Conservation (phyloP, 35 echinoderm and acorn worm species). For the Apostichopus japonicus region DNA sequence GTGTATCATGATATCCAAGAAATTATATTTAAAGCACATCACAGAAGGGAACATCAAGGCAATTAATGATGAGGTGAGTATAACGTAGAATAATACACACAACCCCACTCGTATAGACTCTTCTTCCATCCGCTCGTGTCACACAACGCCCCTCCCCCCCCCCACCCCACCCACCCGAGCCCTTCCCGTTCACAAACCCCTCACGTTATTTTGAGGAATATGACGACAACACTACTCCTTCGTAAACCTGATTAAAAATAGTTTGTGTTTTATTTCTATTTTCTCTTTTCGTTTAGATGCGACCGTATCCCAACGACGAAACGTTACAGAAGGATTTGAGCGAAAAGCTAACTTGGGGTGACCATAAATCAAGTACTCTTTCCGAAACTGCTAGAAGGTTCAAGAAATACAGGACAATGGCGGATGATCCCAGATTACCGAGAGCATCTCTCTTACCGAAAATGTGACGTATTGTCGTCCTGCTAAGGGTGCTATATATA, state of each 20-base stretch:
- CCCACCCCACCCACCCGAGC: too few species aligned
- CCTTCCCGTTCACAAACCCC: not conserved
- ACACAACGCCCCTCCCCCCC: too few species aligned
- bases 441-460: slow-evolving; percentile 3
- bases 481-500: too few species aligned
- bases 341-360: slow-evolving; percentile 42
- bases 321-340: slow-evolving; percentile 6
- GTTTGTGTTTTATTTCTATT: not conserved
- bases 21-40: slow-evolving; percentile 80
- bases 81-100: not conserved
- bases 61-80: slow-evolving; percentile 77
- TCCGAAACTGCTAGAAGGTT: slow-evolving; percentile 26
- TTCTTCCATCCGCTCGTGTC: not conserved
- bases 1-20: slow-evolving; percentile 88
- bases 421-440: slow-evolving; percentile 12
- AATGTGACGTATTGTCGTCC: not conserved
- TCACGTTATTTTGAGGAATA: not conserved
- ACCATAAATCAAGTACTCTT: slow-evolving; percentile 20
- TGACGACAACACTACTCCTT: not conserved
- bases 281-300: slow-evolving; percentile 11
- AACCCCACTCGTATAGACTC: not conserved
- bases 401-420: slow-evolving; percentile 42
- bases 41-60: slow-evolving; percentile 69
- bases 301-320: slow-evolving; percentile 32
- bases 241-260: not conserved